These are phyloP conservation scores for Ammodytes dubius DNA, from an alignment of 2,113 vertebrate species.

Conservation along the genomic window DNA sequence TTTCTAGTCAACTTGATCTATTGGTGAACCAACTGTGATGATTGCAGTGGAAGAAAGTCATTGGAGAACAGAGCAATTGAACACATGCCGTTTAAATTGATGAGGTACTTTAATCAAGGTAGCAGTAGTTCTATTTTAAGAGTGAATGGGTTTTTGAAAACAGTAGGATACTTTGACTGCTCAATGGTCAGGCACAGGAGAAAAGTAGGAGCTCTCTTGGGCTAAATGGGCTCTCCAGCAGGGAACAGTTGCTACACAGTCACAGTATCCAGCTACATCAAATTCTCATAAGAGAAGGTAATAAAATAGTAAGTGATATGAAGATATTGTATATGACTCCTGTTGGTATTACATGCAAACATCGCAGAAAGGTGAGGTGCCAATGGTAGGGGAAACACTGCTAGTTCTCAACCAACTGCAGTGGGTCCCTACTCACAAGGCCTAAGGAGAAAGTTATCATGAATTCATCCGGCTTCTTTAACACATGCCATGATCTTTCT, in stretches of 20 bases:
- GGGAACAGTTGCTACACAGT: constrained; percentile 1
- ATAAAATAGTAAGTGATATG: too few relatives aligned
- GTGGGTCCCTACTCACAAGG: background rate
- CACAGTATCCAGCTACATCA: background rate
- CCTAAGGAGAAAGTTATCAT: constrained; percentile 1
- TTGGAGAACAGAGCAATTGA: too few relatives aligned
- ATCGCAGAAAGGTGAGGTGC: too few relatives aligned
- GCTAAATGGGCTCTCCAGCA: constrained; percentile 23
- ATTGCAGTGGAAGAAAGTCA: background rate
- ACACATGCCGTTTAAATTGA: constrained; percentile 13
- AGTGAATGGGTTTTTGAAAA: constrained; percentile 21
- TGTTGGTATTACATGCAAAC: too few relatives aligned
- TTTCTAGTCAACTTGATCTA: background rate
- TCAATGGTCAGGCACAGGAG: background rate
- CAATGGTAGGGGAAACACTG: too few relatives aligned
- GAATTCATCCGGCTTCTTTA: background rate
- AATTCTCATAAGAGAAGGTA: background rate
- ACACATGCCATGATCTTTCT: constrained; percentile 19
- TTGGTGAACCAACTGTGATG: constrained; percentile 20
- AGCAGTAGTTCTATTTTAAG: background rate
- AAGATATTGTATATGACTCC: too few relatives aligned
- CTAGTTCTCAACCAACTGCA: background rate
- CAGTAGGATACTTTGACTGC: background rate
- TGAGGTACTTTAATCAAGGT: background rate
- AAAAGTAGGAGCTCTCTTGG: background rate